A percentile compares a stretch with the other conserved stretches of the same genome.
phyloP scores from a whole-genome alignment of 2,888 invertebrate genomes.

The Leptopterna dolabrata region DNA sequence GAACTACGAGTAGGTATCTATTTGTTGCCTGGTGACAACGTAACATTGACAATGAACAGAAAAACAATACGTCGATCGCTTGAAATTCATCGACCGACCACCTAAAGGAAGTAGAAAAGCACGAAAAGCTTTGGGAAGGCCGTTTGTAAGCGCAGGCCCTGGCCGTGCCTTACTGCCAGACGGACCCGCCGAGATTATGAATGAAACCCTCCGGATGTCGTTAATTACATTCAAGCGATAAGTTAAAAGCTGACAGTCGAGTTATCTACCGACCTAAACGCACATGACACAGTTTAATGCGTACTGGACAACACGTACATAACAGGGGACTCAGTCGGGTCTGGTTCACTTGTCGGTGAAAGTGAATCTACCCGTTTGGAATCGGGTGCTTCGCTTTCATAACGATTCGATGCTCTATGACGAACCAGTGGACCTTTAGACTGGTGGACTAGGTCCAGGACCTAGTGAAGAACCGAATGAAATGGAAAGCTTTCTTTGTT shows the following conservation, averaged over 20 bases:
- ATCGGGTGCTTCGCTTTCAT: constrained; percentile 2
- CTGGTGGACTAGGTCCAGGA: too few relatives aligned
- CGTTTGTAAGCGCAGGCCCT: background rate
- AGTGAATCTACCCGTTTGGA: constrained; percentile 3
- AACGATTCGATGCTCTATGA: background rate
- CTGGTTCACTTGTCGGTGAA: constrained; percentile 4
- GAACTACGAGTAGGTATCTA: too few relatives aligned
- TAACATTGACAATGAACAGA: too few relatives aligned
- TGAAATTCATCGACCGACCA: background rate
- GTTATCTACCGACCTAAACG: background rate
- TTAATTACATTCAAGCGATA: background rate
- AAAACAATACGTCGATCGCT: background rate
- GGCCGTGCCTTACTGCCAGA: background rate
- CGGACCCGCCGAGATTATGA: background rate
- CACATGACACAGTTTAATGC: background rate
- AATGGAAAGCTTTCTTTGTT: too few relatives aligned
- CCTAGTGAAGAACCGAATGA: too few relatives aligned
- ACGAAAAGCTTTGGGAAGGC: background rate
- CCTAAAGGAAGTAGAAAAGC: background rate
- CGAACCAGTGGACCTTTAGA: too few relatives aligned
- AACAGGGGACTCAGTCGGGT: background rate
- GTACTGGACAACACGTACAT: background rate
- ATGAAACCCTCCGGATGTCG: background rate
- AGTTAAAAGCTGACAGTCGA: background rate
- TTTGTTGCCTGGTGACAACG: too few relatives aligned